Conservation (phyloP, 2,797 vertebrate genomes). For the Gymnothorax javanicus region DNA sequence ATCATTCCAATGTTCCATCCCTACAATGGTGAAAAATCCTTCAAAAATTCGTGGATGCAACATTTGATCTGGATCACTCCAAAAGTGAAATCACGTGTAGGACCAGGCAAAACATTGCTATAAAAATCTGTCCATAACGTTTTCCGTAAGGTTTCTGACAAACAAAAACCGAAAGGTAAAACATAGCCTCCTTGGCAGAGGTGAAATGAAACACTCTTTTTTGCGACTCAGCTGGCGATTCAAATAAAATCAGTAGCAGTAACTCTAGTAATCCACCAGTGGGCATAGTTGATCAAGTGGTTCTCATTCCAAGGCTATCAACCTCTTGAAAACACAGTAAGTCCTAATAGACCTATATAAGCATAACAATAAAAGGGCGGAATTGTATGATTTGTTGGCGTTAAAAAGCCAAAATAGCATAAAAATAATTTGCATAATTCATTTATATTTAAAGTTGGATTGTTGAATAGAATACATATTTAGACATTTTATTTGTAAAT, state of each 20-base stretch:
- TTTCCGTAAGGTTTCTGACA: too few relatives aligned
- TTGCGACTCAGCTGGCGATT: background rate
- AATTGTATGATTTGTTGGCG: background rate
- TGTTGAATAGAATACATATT: background rate
- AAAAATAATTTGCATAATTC: background rate
- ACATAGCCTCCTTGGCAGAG: too few relatives aligned
- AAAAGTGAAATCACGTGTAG: too few relatives aligned
- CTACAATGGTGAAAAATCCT: too few relatives aligned
- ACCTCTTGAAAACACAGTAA: background rate
- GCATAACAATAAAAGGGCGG: too few relatives aligned
- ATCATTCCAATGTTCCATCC: too few relatives aligned
- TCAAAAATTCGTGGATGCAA: too few relatives aligned
- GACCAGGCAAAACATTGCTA: too few relatives aligned
- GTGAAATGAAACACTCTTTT: background rate
- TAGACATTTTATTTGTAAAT: background rate
- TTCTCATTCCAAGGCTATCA: background rate
- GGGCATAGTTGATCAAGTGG: background rate
- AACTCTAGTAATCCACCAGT: background rate
- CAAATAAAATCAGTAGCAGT: background rate
- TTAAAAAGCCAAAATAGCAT: background rate
- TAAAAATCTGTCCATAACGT: too few relatives aligned
- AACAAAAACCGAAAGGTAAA: too few relatives aligned
- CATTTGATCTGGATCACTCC: too few relatives aligned
- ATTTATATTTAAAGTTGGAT: background rate
- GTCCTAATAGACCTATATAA: background rate